Percentiles rank a stretch among this genome's conserved stretches.
Conservation (phyloP, 2,113 vertebrate species). For the Fulica atra region DNA sequence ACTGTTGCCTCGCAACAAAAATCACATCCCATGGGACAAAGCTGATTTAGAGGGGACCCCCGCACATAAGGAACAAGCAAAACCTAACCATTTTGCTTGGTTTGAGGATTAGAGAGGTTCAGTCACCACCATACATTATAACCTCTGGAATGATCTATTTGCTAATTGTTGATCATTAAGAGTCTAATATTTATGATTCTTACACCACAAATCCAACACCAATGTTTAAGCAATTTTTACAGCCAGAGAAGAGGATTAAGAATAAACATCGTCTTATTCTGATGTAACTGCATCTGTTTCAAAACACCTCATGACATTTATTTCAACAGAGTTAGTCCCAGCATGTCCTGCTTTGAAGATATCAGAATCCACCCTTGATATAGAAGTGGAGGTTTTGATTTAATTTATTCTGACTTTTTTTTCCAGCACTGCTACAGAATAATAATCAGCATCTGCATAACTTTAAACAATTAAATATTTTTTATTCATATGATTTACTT, state of each 20-base stretch:
- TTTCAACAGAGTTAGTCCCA: background rate
- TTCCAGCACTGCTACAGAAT: background rate
- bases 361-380: background rate
- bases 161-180: background rate
- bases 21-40: background rate
- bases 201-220: background rate
- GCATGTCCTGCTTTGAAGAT: background rate
- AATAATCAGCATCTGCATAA: background rate
- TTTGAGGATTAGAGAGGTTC: background rate
- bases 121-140: background rate
- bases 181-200: background rate
- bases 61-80: background rate
- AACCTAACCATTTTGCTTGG: background rate
- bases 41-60: background rate
- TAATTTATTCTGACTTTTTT: constrained; percentile 1
- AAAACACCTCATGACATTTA: background rate
- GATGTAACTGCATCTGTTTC: background rate
- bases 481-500: constrained; percentile 34
- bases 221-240: background rate
- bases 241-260: background rate
- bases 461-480: background rate
- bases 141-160: background rate
- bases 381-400: background rate
- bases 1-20: background rate
- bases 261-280: background rate